A percentile compares a stretch with the other conserved stretches of the same genome.
phyloP scores from a whole-genome alignment of 1,140 invertebrate species.

The Papilio polytes region DNA sequence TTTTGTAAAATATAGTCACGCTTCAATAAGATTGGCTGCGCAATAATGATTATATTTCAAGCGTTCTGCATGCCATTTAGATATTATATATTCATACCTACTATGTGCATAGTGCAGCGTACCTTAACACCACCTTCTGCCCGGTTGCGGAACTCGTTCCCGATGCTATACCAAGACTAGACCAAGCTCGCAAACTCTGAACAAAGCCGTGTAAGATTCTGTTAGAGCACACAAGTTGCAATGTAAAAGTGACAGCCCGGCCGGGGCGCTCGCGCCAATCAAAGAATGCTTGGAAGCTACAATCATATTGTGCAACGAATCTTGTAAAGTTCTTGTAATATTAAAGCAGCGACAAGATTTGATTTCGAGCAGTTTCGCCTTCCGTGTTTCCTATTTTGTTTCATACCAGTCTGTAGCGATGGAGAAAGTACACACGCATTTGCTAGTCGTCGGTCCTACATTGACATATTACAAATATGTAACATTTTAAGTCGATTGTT shows the following conservation, averaged over 20 bases:
- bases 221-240: slow-evolving; percentile 61
- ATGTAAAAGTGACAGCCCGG: slow-evolving; percentile 83
- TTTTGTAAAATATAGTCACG: slow-evolving; percentile 84
- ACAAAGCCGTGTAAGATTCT: slow-evolving; percentile 51
- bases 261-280: slow-evolving; percentile 69
- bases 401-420: slow-evolving; percentile 58
- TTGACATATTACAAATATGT: slow-evolving; percentile 30
- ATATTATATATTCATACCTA: slow-evolving; percentile 83
- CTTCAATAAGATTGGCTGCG: slow-evolving; percentile 84
- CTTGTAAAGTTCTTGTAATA: slow-evolving; percentile 84
- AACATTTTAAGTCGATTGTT: neutral
- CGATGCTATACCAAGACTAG: slow-evolving; percentile 57
- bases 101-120: slow-evolving; percentile 81
- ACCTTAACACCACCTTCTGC: slow-evolving; percentile 77
- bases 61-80: slow-evolving; percentile 86
- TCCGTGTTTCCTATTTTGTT: slow-evolving; percentile 77
- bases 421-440: slow-evolving; percentile 80
- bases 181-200: slow-evolving; percentile 52
- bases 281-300: slow-evolving; percentile 83
- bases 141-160: slow-evolving; percentile 73
- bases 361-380: slow-evolving; percentile 74
- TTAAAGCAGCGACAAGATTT: slow-evolving; percentile 81
- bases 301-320: slow-evolving; percentile 84
- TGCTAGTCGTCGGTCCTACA: slow-evolving; percentile 42
- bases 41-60: slow-evolving; percentile 85